phyloP scores from a whole-genome alignment of 2,113 vertebrate genomes.

The Leucoraja erinaceus region DNA sequence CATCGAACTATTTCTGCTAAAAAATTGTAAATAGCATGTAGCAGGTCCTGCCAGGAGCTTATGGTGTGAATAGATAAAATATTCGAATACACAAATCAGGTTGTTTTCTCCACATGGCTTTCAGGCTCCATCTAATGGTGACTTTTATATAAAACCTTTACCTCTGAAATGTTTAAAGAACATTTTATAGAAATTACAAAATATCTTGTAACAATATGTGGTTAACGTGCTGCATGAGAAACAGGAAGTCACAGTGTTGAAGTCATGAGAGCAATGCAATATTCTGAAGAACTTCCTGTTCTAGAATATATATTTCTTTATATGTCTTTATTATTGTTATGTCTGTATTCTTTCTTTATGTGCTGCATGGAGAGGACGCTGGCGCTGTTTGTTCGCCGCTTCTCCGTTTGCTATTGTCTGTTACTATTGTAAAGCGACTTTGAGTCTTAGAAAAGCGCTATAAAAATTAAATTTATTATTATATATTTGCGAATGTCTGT shows the following conservation, averaged over 20 bases:
- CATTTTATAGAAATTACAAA: not conserved
- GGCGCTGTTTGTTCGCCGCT: too few relatives aligned
- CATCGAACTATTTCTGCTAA: not conserved
- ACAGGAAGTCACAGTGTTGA: too few relatives aligned
- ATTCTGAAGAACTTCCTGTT: not conserved
- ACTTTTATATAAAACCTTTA: not conserved
- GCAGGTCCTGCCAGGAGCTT: not conserved
- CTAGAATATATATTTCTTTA: not conserved
- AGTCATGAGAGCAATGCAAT: too few relatives aligned
- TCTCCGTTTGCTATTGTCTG: too few relatives aligned
- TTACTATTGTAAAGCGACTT: too few relatives aligned
- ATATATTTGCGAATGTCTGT: not conserved
- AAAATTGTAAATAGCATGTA: not conserved
- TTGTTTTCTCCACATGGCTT: not conserved
- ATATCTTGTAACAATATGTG: not conserved
- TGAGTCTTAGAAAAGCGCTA: too few relatives aligned
- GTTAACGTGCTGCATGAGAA: not conserved
- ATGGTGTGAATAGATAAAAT: not conserved
- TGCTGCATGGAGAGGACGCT: too few relatives aligned
- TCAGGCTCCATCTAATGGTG: conserved; percentile 31
- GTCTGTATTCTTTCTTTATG: too few relatives aligned
- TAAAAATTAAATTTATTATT: too few relatives aligned
- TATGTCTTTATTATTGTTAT: too few relatives aligned
- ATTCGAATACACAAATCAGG: not conserved
- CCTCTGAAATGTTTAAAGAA: not conserved